Evolutionary conservation across 1,140 invertebrate genomes (phyloP).

Genomic region (Drosophila gunungcola): DNA sequence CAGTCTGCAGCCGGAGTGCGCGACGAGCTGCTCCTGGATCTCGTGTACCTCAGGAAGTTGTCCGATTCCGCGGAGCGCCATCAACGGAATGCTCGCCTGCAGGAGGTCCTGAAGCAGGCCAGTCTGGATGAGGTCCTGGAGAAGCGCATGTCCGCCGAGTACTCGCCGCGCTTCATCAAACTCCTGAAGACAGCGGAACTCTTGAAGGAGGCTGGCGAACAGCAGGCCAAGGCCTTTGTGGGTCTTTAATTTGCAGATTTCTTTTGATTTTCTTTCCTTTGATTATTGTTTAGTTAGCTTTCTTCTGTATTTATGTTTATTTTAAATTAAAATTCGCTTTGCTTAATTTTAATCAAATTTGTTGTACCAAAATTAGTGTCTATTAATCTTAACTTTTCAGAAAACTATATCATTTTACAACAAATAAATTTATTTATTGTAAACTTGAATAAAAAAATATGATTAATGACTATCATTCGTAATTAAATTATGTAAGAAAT

Average conservation of each 20-base stretch:
- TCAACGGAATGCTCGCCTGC: slow-evolving; percentile 33
- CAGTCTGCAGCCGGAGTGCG: slow-evolving; percentile 23
- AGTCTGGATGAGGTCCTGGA: neutral
- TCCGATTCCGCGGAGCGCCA: slow-evolving; percentile 35
- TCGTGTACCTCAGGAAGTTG: slow-evolving; percentile 61
- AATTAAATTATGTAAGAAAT: too few species aligned
- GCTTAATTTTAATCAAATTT: neutral
- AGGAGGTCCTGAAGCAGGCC: slow-evolving; percentile 27
- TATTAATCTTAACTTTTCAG: too few species aligned
- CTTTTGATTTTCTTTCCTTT: too few species aligned
- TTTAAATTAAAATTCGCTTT: neutral
- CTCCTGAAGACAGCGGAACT: slow-evolving; percentile 63
- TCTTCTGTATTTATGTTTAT: neutral
- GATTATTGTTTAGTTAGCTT: neutral
- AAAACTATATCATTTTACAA: too few species aligned
- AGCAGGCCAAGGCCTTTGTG: slow-evolving; percentile 47
- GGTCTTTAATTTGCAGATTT: slow-evolving; percentile 12
- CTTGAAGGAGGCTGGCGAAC: slow-evolving; percentile 57
- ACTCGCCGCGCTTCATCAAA: slow-evolving; percentile 60
- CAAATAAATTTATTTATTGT: too few species aligned
- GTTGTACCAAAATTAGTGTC: too few species aligned
- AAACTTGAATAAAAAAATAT: too few species aligned
- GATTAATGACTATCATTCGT: too few species aligned
- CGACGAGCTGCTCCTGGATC: slow-evolving; percentile 67
- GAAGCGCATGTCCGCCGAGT: slow-evolving; percentile 24